Conservation (phyloP, 1,140 invertebrate species). For the Manduca sexta region DNA sequence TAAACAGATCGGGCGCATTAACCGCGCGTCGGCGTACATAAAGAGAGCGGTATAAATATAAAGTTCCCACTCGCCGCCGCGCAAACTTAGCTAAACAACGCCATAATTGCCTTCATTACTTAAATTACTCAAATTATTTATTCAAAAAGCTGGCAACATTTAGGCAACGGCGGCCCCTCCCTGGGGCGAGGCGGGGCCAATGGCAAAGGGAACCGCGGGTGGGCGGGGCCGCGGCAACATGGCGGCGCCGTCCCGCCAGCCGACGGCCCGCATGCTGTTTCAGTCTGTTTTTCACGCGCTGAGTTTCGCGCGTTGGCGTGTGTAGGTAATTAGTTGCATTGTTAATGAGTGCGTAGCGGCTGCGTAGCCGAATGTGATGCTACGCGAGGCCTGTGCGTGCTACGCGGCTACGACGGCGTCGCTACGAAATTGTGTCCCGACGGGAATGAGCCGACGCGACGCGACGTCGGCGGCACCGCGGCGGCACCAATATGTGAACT, state of each 20-base stretch:
- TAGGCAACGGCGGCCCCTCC: conserved; percentile 49
- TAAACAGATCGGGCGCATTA: conserved; percentile 72
- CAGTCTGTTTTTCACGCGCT: conserved; percentile 23
- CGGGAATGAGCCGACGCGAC: conserved; percentile 2
- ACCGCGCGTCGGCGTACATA: conserved; percentile 68
- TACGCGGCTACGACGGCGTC: conserved; percentile 2
- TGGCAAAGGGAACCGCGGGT: conserved; percentile 19
- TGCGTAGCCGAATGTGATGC: not conserved
- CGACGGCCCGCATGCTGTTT: conserved; percentile 23
- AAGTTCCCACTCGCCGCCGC: conserved; percentile 69
- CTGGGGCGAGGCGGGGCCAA: conserved; percentile 34
- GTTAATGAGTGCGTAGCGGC: conserved; percentile 23
- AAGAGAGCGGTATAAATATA: conserved; percentile 72
- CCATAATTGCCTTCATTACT: conserved; percentile 74
- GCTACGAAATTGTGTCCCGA: conserved; percentile 9
- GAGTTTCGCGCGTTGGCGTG: conserved; percentile 21
- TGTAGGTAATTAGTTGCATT: conserved; percentile 21
- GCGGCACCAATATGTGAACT: conserved; percentile 11
- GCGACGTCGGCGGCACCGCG: conserved; percentile 11
- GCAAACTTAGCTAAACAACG: conserved; percentile 73
- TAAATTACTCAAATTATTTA: conserved; percentile 74
- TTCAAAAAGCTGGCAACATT: conserved; percentile 74
- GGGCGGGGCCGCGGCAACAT: conserved; percentile 56
- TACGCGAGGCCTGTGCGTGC: conserved; percentile 3
- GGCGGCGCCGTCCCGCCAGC: conserved; percentile 43